phyloP scores from a whole-genome alignment of 2,797 vertebrate species.

The Periparus ater region DNA sequence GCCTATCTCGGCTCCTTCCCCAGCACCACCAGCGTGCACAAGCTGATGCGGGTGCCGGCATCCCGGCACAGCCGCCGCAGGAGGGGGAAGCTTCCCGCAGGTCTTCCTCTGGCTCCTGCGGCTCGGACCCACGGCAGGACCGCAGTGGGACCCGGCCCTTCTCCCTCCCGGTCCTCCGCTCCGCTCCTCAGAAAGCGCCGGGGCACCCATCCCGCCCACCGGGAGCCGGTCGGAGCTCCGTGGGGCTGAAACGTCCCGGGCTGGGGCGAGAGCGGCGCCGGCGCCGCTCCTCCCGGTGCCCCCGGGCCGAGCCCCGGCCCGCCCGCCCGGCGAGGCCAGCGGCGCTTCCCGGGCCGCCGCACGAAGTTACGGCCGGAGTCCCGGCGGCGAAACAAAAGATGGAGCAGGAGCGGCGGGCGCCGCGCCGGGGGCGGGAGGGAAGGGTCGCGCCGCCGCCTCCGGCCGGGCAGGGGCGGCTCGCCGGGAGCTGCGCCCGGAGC shows the following conservation, averaged over 20 bases:
- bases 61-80: background rate
- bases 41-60: background rate
- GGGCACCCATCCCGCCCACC: background rate
- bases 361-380: background rate
- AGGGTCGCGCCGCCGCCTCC: background rate
- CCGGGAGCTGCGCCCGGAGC: background rate
- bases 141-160: background rate
- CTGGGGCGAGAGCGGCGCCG: background rate
- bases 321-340: background rate
- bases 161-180: background rate
- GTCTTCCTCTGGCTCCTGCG: background rate
- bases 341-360: background rate
- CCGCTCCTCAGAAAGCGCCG: background rate
- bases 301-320: background rate
- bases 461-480: background rate
- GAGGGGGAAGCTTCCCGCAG: background rate
- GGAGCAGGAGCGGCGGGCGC: background rate
- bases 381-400: slow-evolving; percentile 36
- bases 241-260: background rate
- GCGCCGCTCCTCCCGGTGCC: background rate
- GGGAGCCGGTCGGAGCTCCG: background rate
- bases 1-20: background rate
- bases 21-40: rapidly evolving
- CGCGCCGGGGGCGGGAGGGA: background rate
- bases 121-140: background rate